Conservation (phyloP, 2,797 vertebrate genomes). For the Parambassis ranga region DNA sequence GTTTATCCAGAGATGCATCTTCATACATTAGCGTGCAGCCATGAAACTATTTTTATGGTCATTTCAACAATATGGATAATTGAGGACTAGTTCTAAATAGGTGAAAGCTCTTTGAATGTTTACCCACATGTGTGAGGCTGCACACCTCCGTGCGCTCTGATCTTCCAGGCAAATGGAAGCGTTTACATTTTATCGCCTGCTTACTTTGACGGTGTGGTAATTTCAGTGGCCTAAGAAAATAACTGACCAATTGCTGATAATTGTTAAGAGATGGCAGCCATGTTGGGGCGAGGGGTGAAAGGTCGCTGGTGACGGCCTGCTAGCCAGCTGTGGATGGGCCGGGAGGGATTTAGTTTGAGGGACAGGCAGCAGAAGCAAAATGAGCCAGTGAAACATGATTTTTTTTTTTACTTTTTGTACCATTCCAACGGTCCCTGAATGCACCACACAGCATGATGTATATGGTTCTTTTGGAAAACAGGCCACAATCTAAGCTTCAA, state of each 20-base stretch:
- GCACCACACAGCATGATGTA: too few relatives aligned
- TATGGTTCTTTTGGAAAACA: too few relatives aligned
- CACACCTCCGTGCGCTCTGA: conserved; percentile 47
- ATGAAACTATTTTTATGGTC: not conserved
- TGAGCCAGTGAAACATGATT: too few relatives aligned
- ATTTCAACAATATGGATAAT: not conserved
- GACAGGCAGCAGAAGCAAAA: conserved; percentile 55
- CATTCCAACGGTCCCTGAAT: too few relatives aligned
- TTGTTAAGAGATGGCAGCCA: conserved; percentile 81
- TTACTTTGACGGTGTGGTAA: conserved; percentile 80
- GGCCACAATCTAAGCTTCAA: too few relatives aligned
- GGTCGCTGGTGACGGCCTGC: conserved; percentile 62
- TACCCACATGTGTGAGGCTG: conserved; percentile 46
- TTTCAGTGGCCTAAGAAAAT: conserved; percentile 88
- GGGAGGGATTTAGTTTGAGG: conserved; percentile 72
- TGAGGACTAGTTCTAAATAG: not conserved
- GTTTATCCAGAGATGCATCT: not conserved
- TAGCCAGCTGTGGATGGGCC: conserved; percentile 86
- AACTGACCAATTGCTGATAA: conserved; percentile 91
- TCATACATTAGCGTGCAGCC: not conserved
- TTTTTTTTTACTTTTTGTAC: too few relatives aligned
- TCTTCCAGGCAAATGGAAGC: conserved; percentile 84
- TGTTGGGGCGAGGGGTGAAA: conserved; percentile 67
- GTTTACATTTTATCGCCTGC: conserved; percentile 82
- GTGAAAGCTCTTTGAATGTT: conserved; percentile 4